Evolutionary conservation across 35 echinoderm and acorn worm genomes (phyloP).

Genomic region (Apostichopus parvimensis): DNA sequence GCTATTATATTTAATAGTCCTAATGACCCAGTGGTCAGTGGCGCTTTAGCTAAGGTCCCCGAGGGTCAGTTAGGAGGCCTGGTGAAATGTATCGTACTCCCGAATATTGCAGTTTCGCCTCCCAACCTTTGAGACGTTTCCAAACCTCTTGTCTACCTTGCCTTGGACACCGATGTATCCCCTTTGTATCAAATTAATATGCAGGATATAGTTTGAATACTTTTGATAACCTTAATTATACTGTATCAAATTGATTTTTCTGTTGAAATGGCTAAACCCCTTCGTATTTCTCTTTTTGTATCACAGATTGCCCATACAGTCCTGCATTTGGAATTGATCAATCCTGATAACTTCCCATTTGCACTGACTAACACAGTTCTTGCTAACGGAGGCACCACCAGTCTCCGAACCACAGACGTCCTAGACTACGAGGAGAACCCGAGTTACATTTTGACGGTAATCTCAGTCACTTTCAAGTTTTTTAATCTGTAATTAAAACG

Average conservation of each 20-base stretch:
- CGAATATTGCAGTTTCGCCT: too few relatives aligned
- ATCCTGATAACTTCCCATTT: slow-evolving; percentile 22
- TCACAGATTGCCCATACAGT: background rate
- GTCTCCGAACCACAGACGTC: background rate
- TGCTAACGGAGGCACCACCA: background rate
- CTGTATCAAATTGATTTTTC: background rate
- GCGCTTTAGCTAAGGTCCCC: too few relatives aligned
- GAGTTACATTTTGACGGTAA: slow-evolving; percentile 16
- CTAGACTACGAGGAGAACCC: slow-evolving; percentile 28
- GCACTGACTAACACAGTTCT: slow-evolving; percentile 19
- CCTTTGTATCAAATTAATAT: too few relatives aligned
- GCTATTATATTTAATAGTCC: too few relatives aligned
- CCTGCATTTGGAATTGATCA: background rate
- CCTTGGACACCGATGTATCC: too few relatives aligned
- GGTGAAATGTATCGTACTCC: too few relatives aligned
- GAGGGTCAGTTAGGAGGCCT: too few relatives aligned
- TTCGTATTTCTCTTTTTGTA: background rate
- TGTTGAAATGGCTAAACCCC: background rate
- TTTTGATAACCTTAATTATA: too few relatives aligned
- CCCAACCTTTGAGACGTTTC: too few relatives aligned
- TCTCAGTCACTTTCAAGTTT: background rate
- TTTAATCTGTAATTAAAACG: background rate
- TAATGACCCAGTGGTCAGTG: too few relatives aligned
- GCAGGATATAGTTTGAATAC: too few relatives aligned
- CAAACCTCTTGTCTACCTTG: too few relatives aligned